These are phyloP conservation scores for Corynorhinus townsendii DNA, from an alignment of 2,113 vertebrate species.

Conservation along the genomic window DNA sequence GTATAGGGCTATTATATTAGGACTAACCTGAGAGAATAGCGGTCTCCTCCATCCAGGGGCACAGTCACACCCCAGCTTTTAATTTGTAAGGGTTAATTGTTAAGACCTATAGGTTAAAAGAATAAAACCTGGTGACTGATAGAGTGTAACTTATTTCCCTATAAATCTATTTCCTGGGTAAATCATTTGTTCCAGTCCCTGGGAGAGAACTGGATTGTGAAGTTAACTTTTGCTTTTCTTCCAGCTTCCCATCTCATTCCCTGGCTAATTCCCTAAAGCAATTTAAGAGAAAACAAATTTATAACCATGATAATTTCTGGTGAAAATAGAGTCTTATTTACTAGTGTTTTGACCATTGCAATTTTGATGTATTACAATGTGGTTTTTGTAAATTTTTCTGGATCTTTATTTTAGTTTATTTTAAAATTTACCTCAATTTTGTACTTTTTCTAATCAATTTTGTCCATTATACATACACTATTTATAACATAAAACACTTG, in stretches of 20 bases:
- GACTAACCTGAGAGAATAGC: not conserved
- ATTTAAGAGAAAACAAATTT: conserved; percentile 6
- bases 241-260: not conserved
- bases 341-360: not conserved
- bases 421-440: not conserved
- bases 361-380: not conserved
- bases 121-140: conserved; percentile 2
- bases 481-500: not conserved
- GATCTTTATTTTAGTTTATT: not conserved
- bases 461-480: not conserved
- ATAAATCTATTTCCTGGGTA: not conserved
- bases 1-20: not conserved
- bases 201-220: not conserved
- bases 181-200: conserved; percentile 3
- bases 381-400: not conserved
- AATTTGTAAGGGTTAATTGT: conserved; percentile 59
- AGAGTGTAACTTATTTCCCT: conserved; percentile 1
- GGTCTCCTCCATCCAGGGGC: not conserved
- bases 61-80: not conserved
- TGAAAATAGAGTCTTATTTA: not conserved
- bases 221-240: conserved; percentile 4
- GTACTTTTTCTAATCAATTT: not conserved
- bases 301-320: not conserved
- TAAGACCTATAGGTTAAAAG: conserved; percentile 28
- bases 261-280: conserved; percentile 2